phyloP scores from a whole-genome alignment of 1,140 invertebrate genomes.

The Pseudoatta argentina region DNA sequence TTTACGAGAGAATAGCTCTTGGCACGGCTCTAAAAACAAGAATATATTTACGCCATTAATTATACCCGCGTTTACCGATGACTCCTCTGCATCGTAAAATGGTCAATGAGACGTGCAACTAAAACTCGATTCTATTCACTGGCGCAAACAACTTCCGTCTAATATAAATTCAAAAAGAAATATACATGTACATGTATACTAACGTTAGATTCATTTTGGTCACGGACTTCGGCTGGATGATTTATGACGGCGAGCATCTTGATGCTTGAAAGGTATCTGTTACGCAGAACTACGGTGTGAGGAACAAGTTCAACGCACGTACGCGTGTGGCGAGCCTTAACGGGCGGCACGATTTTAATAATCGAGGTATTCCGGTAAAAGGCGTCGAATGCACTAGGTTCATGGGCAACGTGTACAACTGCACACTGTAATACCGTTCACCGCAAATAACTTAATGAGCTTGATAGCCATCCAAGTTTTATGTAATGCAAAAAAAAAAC shows the following conservation, averaged over 20 bases:
- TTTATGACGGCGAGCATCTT: not conserved
- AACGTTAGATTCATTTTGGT: conserved; percentile 37
- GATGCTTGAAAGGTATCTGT: not conserved
- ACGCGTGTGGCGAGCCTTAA: conserved; percentile 1
- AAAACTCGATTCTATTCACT: not conserved
- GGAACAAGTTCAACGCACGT: conserved; percentile 51
- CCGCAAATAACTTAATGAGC: conserved; percentile 66
- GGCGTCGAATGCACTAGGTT: conserved; percentile 66
- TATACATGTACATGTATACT: no score
- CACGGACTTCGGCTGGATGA: not conserved
- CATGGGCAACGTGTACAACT: conserved; percentile 63
- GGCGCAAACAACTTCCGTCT: not conserved
- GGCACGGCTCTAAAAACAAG: not conserved
- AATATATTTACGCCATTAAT: conserved; percentile 30
- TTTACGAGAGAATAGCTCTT: not conserved
- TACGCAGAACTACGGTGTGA: not conserved
- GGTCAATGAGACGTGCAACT: not conserved
- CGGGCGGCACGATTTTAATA: conserved; percentile 7
- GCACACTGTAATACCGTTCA: conserved; percentile 65
- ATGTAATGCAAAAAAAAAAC: conserved; percentile 69
- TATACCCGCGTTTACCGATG: not conserved
- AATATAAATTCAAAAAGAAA: not conserved
- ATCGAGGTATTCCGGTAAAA: conserved; percentile 66
- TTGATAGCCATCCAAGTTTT: conserved; percentile 64
- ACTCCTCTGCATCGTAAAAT: not conserved